Base-by-base conservation (phyloP, 2,888 invertebrate species). In the Cantharis rustica region DNA sequence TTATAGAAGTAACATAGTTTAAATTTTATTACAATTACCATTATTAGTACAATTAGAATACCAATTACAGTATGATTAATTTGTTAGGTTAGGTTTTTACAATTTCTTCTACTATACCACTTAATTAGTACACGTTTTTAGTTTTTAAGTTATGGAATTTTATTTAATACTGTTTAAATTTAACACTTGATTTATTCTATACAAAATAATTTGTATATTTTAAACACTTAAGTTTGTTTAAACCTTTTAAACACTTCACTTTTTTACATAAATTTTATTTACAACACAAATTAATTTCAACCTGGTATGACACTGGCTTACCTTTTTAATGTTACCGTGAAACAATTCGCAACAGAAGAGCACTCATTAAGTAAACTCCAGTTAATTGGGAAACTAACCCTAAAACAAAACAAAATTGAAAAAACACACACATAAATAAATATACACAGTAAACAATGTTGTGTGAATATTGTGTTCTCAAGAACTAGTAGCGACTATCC, bases 281-380 rank as follows among this genome's bases (percentile, higher is more conserved):
- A 73, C 73, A 73, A 72, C 72, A 47, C 68, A 66, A 66, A 68
- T 31, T 72, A 72, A 72, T 72, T 72, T 72, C 47, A 69, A 26
- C 73, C 15, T 17, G 62, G 73, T 17, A 27, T 61, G 73, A 69
- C 75, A 76, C 75, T 68, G 72, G 63, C 75, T 69, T 76, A 76
- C 73, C 73, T 76, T 62, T 68, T 76, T 69, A 76, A 69, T 71
- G 76, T 76, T 73, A 76, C 76, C 76, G 73, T 68, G 73, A 68
- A 68, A 73, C 69, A 66, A 71, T 17, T 31, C 71, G 73, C 31
- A 76, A 63, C 20, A 76, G 69, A 69, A 76, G 61, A 63, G 70
- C 71, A 71, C 73, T 76, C 73, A 70, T 76, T 76, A 76, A 73
- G 72, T 73, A 76, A 70, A 70, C 31, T 64, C 71, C 70, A 23